A percentile compares a stretch with the other conserved stretches of the same genome.
phyloP scores from a whole-genome alignment of 2,797 vertebrate genomes.

The Chanos chanos region DNA sequence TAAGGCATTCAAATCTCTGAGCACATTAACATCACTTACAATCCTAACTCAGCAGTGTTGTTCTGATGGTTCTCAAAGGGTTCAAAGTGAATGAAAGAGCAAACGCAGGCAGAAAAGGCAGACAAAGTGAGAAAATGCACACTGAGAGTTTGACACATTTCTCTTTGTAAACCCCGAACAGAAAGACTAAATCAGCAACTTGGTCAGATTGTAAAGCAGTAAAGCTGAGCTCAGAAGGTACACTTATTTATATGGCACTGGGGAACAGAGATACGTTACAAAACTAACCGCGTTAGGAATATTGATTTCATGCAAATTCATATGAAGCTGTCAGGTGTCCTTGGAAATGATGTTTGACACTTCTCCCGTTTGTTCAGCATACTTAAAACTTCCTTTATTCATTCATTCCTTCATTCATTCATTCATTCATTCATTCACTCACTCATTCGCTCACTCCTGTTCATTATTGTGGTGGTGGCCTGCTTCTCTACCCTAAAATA shows the following conservation, averaged over 20 bases:
- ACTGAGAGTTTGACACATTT: no score
- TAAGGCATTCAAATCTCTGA: no score
- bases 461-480: no score
- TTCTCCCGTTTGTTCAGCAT: conserved; percentile 4
- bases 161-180: no score
- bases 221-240: not conserved
- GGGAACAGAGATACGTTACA: not conserved
- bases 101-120: no score
- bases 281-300: conserved; percentile 1
- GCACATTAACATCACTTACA: not conserved
- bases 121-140: no score
- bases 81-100: no score
- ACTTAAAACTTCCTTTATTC: conserved; percentile 11
- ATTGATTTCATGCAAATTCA: conserved; percentile 6
- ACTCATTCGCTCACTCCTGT: no score
- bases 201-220: not conserved
- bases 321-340: conserved; percentile 9
- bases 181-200: conserved; percentile 2
- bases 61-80: no score
- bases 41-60: no score
- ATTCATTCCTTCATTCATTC: conserved; percentile 11
- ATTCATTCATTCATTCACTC: conserved; percentile 10
- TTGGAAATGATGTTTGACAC: conserved; percentile 18
- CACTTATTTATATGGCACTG: not conserved
- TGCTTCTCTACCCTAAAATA: no score